Percentiles rank a stretch among this genome's conserved stretches.
Conservation (phyloP, 2,113 vertebrate genomes). For the Lepus americanus region DNA sequence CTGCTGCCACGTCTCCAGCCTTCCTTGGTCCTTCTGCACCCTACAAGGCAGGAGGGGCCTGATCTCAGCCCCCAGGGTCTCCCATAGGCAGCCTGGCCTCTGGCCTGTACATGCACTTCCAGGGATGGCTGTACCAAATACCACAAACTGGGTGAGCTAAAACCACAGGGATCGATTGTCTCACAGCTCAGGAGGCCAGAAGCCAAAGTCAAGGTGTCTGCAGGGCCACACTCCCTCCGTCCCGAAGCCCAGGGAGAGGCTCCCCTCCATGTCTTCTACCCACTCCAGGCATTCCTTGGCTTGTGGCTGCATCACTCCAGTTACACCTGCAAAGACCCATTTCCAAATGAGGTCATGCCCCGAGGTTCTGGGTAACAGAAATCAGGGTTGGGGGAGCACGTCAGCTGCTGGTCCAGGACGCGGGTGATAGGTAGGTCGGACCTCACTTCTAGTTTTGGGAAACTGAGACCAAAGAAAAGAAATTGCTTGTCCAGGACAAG, state of each 20-base stretch:
- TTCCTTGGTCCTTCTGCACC: neutral
- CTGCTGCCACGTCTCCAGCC: too few species aligned
- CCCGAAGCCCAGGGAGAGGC: accelerated
- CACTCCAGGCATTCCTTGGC: neutral
- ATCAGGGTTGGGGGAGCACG: neutral
- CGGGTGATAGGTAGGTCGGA: too few species aligned
- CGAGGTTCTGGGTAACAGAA: neutral
- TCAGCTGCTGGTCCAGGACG: neutral
- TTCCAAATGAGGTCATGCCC: neutral
- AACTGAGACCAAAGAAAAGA: neutral
- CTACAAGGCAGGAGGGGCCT: neutral
- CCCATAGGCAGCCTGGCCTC: neutral
- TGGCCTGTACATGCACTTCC: neutral
- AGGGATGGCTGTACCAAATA: neutral
- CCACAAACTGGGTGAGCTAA: neutral
- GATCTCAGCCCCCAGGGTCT: neutral
- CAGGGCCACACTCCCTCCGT: neutral
- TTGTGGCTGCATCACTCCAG: neutral
- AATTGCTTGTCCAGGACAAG: neutral
- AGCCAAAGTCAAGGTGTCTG: neutral
- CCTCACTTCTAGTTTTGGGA: neutral
- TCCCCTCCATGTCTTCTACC: neutral
- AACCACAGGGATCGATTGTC: neutral
- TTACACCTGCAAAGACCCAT: neutral
- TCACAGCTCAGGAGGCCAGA: neutral